A percentile compares a stretch with the other conserved stretches of the same genome.
Conservation (phyloP, 2,888 invertebrate species). For the Cheilosia soror region DNA sequence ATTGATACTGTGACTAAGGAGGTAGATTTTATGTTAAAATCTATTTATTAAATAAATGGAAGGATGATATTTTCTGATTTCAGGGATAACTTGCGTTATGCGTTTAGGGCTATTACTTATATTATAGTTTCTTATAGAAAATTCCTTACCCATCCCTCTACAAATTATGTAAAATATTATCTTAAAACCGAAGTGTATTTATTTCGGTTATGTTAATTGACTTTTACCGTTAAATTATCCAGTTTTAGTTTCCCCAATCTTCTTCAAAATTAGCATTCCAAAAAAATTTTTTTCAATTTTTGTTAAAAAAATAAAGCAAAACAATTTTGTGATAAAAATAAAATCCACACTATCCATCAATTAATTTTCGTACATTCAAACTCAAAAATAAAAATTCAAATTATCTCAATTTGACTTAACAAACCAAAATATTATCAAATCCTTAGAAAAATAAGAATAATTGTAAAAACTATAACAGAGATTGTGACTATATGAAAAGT, state of each 20-base stretch:
- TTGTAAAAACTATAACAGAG: constrained; percentile 33
- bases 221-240: too few relatives aligned
- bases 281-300: too few relatives aligned
- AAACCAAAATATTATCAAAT: constrained; percentile 30
- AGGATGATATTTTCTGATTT: constrained; percentile 4
- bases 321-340: too few relatives aligned
- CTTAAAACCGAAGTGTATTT: too few relatives aligned
- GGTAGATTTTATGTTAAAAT: constrained; percentile 75
- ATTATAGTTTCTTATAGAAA: not conserved
- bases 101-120: not conserved
- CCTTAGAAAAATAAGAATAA: constrained; percentile 1
- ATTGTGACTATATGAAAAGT: constrained; percentile 29
- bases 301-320: too few relatives aligned
- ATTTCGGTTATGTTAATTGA: too few relatives aligned
- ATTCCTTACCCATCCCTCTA: too few relatives aligned
- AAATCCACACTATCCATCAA: constrained; percentile 15
- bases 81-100: not conserved
- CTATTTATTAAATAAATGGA: constrained; percentile 51
- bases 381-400: constrained; percentile 26
- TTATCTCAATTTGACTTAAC: constrained; percentile 35
- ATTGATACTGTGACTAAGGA: constrained; percentile 63
- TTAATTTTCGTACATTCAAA: constrained; percentile 30
- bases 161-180: too few relatives aligned
- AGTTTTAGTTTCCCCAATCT: too few relatives aligned
- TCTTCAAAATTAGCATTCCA: too few relatives aligned